Conservation (phyloP, 2,113 vertebrate genomes). For the Rana temporaria region DNA sequence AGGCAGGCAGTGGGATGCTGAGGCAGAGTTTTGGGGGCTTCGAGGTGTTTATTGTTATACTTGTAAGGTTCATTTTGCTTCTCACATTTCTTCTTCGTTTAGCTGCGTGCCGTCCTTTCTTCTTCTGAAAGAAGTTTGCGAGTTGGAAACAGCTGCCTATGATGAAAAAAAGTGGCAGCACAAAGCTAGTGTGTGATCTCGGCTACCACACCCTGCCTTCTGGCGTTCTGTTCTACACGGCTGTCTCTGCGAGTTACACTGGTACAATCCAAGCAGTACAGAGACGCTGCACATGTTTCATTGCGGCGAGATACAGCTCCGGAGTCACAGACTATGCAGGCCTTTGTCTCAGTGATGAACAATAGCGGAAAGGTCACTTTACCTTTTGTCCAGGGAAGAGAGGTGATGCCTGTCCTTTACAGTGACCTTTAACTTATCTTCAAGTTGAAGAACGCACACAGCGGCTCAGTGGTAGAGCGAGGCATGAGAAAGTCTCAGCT, state of each 20-base stretch:
- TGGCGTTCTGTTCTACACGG: conserved; percentile 52
- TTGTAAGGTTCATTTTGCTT: conserved; percentile 71
- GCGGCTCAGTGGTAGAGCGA: neutral
- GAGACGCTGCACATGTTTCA: conserved; percentile 2
- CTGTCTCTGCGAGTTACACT: conserved; percentile 36
- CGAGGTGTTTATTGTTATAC: conserved; percentile 64
- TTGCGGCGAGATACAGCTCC: neutral
- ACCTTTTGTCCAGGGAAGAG: neutral
- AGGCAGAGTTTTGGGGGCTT: conserved; percentile 39
- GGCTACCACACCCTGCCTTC: conserved; percentile 52
- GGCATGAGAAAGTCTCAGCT: neutral
- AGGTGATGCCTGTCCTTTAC: conserved; percentile 10
- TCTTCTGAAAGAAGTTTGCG: conserved; percentile 64
- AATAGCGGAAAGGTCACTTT: conserved; percentile 5
- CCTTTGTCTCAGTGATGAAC: neutral
- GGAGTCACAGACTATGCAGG: neutral
- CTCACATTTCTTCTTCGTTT: conserved; percentile 67
- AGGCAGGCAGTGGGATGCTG: conserved; percentile 56
- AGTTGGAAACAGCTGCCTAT: conserved; percentile 38
- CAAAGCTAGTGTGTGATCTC: conserved; percentile 45
- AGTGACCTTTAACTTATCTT: conserved; percentile 15
- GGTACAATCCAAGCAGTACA: conserved; percentile 15
- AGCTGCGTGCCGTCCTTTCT: conserved; percentile 66
- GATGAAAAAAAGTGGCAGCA: conserved; percentile 49
- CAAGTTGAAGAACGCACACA: neutral